Conservation (phyloP, 1,140 invertebrate species). For the Drosophila serrata region DNA sequence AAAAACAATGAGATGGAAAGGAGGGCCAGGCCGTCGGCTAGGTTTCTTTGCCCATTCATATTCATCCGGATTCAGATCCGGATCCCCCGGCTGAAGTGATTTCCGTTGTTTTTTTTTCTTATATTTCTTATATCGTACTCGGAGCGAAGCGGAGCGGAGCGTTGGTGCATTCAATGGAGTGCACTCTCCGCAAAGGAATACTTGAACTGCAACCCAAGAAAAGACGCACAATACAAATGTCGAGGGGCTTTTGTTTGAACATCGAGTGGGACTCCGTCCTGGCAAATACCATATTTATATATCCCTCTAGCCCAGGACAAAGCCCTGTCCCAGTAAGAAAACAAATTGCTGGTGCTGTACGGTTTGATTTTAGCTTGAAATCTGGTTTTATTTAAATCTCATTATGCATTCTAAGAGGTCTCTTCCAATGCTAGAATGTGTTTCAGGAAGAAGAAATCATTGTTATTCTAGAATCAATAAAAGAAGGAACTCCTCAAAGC, state of each 20-base stretch:
- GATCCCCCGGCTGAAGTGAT: constrained; percentile 69
- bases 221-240: constrained; percentile 75
- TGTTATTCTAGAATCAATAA: not conserved
- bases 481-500: constrained; percentile 23
- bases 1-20: constrained; percentile 46
- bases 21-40: constrained; percentile 4
- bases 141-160: constrained; percentile 49
- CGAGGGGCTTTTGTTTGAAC: constrained; percentile 68
- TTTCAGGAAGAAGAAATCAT: constrained; percentile 10
- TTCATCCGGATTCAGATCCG: constrained; percentile 32
- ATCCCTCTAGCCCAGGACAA: constrained; percentile 25
- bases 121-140: constrained; percentile 15
- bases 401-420: constrained; percentile 1
- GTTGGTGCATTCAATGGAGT: constrained; percentile 79
- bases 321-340: constrained; percentile 6
- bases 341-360: constrained; percentile 15
- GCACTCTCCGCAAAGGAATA: constrained; percentile 72
- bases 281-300: constrained; percentile 19
- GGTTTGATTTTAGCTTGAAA: constrained; percentile 9
- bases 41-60: constrained; percentile 29
- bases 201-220: constrained; percentile 73
- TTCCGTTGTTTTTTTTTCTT: constrained; percentile 63
- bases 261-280: constrained; percentile 29
- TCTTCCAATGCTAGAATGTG: constrained; percentile 28
- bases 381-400: constrained; percentile 36